These are phyloP conservation scores for Venusia cambrica DNA, from an alignment of 2,888 invertebrate genomes.

Conservation along the genomic window DNA sequence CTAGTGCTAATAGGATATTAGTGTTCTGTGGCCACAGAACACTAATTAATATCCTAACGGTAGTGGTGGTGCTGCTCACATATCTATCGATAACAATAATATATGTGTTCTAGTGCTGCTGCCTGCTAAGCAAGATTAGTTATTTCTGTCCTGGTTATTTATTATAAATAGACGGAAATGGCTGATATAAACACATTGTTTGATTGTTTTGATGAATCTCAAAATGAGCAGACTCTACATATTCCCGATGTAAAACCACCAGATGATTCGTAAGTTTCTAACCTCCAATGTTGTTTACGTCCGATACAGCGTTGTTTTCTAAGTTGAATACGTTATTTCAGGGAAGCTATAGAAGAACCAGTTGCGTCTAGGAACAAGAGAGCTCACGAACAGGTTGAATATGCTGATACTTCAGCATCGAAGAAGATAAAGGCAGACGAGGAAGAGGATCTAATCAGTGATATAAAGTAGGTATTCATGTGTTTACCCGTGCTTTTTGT, in stretches of 20 bases:
- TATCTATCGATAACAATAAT: too few species aligned
- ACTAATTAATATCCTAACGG: too few species aligned
- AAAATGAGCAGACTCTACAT: slow-evolving; percentile 48
- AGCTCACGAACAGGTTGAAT: slow-evolving; percentile 57
- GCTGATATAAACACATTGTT: slow-evolving; percentile 60
- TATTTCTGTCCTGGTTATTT: too few species aligned
- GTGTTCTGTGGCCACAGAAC: too few species aligned
- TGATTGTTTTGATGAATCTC: slow-evolving; percentile 65
- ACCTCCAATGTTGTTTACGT: slow-evolving; percentile 40
- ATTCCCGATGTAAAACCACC: slow-evolving; percentile 47
- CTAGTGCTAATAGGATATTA: too few species aligned
- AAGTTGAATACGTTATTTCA: slow-evolving; percentile 23
- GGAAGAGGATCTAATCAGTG: slow-evolving; percentile 52
- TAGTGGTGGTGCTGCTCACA: too few species aligned
- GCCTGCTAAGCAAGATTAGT: too few species aligned
- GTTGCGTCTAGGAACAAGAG: slow-evolving; percentile 48
- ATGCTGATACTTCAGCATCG: slow-evolving; percentile 47
- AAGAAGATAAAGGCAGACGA: slow-evolving; percentile 58
- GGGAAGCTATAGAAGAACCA: slow-evolving; percentile 32
- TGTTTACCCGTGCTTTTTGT: too few species aligned
- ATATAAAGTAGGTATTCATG: slow-evolving; percentile 58
- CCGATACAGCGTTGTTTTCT: slow-evolving; percentile 11
- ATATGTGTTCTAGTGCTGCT: too few species aligned
- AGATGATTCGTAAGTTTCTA: slow-evolving; percentile 50
- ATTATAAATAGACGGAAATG: too few species aligned